phyloP scores from a whole-genome alignment of 2,888 invertebrate genomes.

The Diarsia dahlii region DNA sequence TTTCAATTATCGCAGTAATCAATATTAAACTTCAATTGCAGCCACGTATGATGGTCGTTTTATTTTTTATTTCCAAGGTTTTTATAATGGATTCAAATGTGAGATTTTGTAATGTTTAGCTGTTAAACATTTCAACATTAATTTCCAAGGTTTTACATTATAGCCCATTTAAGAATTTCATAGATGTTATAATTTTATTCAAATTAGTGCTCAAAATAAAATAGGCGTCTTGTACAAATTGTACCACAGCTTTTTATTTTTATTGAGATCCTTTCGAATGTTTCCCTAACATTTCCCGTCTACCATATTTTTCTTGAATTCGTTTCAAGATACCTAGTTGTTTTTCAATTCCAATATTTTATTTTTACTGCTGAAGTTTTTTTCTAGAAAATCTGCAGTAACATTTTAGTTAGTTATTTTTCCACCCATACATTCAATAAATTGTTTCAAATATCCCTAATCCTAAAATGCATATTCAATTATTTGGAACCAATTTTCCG shows the following conservation, averaged over 20 bases:
- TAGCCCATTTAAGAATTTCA: slow-evolving; percentile 48
- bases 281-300: background rate
- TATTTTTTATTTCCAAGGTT: slow-evolving; percentile 60
- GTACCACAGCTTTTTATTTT: background rate
- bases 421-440: background rate
- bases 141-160: slow-evolving; percentile 59
- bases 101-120: slow-evolving; percentile 57
- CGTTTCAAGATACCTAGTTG: background rate
- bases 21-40: slow-evolving; percentile 46
- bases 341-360: background rate
- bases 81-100: slow-evolving; percentile 55
- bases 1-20: slow-evolving; percentile 39
- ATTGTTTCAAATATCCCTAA: background rate
- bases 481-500: background rate
- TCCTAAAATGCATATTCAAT: slow-evolving; percentile 18
- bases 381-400: background rate
- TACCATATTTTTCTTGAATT: background rate
- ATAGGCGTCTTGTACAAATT: background rate
- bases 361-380: too few species aligned
- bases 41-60: slow-evolving; percentile 40
- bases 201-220: background rate
- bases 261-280: background rate
- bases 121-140: slow-evolving; percentile 58
- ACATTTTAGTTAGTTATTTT: background rate
- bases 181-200: slow-evolving; percentile 12